Percentiles rank a stretch among this genome's conserved stretches.
phyloP scores from a whole-genome alignment of 2,797 vertebrate genomes.

The Sebastes nivosus region DNA sequence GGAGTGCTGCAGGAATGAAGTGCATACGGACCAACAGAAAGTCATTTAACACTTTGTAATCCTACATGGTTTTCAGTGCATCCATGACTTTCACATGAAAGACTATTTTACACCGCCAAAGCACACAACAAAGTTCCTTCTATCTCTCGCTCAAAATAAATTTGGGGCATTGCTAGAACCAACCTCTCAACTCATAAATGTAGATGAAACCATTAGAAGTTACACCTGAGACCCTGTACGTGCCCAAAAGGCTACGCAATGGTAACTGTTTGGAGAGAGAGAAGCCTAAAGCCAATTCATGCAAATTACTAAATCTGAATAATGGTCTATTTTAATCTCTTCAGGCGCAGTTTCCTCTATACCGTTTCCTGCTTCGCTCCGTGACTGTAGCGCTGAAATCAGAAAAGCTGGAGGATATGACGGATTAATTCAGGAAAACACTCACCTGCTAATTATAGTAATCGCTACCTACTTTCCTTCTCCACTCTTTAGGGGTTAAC shows the following conservation, averaged over 20 bases:
- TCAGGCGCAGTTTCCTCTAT: background rate
- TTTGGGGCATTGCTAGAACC: background rate
- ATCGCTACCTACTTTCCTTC: slow-evolving; percentile 26
- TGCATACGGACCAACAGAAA: background rate
- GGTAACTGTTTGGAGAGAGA: background rate
- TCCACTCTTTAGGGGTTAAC: background rate
- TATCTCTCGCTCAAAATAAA: background rate
- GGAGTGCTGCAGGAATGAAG: background rate
- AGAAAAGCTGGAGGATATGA: slow-evolving; percentile 16
- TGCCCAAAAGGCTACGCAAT: background rate
- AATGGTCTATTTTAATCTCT: slow-evolving; percentile 24
- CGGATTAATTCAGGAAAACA: slow-evolving; percentile 25
- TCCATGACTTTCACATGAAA: background rate
- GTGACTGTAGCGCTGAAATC: background rate
- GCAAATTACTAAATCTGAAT: slow-evolving; percentile 23
- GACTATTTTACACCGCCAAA: background rate
- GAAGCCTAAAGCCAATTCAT: slow-evolving; percentile 11
- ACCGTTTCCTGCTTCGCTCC: background rate
- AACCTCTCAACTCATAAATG: background rate
- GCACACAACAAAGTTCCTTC: background rate
- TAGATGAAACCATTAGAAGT: background rate
- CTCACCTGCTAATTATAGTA: slow-evolving; percentile 49
- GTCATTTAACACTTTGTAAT: background rate
- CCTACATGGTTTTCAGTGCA: background rate
- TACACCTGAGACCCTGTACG: slow-evolving; percentile 6